Percentiles rank a stretch among this genome's conserved stretches.
These are phyloP conservation scores for Trachythela sp. DNA, from an alignment of 64 coral and sea anemone species.

Conservation along the genomic window DNA sequence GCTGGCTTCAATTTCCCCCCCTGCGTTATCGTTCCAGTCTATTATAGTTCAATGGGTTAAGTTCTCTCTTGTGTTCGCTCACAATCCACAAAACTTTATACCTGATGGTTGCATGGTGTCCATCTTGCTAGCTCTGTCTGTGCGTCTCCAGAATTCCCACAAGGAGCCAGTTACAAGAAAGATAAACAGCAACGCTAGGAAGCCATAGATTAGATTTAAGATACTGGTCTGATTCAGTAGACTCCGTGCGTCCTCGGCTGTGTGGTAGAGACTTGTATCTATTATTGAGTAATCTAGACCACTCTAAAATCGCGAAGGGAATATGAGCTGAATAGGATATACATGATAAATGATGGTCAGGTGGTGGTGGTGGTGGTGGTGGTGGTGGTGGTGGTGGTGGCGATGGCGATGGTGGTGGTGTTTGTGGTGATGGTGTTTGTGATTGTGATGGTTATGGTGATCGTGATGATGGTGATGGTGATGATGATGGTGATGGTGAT, in stretches of 20 bases:
- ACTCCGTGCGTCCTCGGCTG: not conserved
- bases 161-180: not conserved
- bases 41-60: too few relatives aligned
- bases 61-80: too few relatives aligned
- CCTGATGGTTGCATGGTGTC: not conserved
- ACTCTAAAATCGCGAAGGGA: not conserved
- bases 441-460: too few relatives aligned
- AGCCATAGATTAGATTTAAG: not conserved
- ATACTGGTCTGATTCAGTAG: not conserved
- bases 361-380: too few relatives aligned
- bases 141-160: not conserved
- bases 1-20: too few relatives aligned
- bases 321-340: not conserved
- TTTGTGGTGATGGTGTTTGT: too few relatives aligned
- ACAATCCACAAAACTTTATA: not conserved
- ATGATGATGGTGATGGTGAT: too few relatives aligned
- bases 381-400: too few relatives aligned
- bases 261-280: not conserved
- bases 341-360: not conserved
- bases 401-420: too few relatives aligned
- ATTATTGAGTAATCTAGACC: not conserved
- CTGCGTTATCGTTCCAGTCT: too few relatives aligned
- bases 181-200: not conserved
- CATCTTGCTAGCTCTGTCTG: not conserved
- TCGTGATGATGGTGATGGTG: too few relatives aligned